A percentile compares a stretch with the other conserved stretches of the same genome.
Conservation (phyloP, 2,888 invertebrate genomes). For the Patella ulyssiponensis region DNA sequence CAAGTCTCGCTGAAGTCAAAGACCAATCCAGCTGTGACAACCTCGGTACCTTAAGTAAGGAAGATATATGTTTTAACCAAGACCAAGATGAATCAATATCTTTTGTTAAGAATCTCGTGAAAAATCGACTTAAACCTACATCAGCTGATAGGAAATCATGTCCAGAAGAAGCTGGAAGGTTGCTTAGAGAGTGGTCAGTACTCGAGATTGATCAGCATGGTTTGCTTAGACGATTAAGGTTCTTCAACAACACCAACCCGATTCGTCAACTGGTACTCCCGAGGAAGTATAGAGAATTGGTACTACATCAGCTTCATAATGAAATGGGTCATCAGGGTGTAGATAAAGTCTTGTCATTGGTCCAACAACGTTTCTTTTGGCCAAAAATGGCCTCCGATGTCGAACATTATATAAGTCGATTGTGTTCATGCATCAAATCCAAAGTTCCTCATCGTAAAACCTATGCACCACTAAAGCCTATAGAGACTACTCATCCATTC, state of each 20-base stretch:
- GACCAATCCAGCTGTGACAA: background rate
- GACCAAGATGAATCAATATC: conserved; percentile 15
- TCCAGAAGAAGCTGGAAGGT: background rate
- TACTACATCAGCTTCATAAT: conserved; percentile 24
- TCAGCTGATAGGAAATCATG: background rate
- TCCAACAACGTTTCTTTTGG: no score
- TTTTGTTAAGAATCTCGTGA: background rate
- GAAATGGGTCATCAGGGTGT: no score
- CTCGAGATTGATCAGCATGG: conserved; percentile 8
- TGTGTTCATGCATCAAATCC: no score
- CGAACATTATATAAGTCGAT: no score
- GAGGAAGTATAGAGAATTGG: conserved; percentile 14
- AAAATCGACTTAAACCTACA: background rate
- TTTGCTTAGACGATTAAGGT: background rate
- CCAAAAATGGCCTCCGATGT: no score
- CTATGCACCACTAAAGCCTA: no score
- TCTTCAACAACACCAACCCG: background rate
- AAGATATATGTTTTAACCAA: conserved; percentile 13
- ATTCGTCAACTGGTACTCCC: conserved; percentile 28
- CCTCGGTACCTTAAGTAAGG: background rate
- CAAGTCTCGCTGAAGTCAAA: background rate
- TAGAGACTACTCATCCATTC: no score
- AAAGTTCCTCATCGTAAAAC: no score
- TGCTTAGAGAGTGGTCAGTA: conserved; percentile 22
- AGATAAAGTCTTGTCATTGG: no score